Conservation (phyloP, 2,113 vertebrate species). For the Abramis brama region DNA sequence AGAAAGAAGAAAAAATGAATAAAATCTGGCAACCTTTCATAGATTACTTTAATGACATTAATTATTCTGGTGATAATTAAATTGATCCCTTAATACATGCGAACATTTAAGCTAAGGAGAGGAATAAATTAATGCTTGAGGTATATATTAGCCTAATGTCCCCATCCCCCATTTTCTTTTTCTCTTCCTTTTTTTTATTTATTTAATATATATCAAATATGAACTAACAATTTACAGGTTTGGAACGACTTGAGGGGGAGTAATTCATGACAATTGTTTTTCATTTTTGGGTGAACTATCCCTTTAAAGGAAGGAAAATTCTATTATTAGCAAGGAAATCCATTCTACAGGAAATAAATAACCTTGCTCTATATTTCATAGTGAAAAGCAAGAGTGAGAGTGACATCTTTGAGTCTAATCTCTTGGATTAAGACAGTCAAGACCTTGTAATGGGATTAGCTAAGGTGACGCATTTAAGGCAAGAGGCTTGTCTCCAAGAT, state of each 20-base stretch:
- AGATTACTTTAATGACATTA: background rate
- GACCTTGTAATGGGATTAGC: slow-evolving; percentile 34
- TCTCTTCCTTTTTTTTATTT: too few species aligned
- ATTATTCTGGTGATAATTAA: background rate
- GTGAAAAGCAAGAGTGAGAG: slow-evolving; percentile 12
- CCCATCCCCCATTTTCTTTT: too few species aligned
- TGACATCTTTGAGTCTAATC: slow-evolving; percentile 23
- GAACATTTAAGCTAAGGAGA: background rate
- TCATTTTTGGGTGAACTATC: too few species aligned
- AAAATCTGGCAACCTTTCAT: background rate
- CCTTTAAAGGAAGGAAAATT: too few species aligned
- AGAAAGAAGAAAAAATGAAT: background rate
- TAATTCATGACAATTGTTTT: too few species aligned
- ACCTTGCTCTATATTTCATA: slow-evolving; percentile 6
- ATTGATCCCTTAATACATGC: background rate
- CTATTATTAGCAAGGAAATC: too few species aligned
- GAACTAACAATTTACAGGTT: too few species aligned
- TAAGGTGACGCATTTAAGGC: background rate
- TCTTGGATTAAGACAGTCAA: slow-evolving; percentile 29
- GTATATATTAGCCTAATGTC: too few species aligned
- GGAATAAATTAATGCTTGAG: background rate
- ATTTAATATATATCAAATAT: too few species aligned
- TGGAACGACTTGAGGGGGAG: too few species aligned
- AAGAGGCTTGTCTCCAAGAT: background rate
- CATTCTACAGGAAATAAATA: background rate